Evolutionary conservation across 2,113 vertebrate species (phyloP).

Genomic region (Sapayoa aenigma): DNA sequence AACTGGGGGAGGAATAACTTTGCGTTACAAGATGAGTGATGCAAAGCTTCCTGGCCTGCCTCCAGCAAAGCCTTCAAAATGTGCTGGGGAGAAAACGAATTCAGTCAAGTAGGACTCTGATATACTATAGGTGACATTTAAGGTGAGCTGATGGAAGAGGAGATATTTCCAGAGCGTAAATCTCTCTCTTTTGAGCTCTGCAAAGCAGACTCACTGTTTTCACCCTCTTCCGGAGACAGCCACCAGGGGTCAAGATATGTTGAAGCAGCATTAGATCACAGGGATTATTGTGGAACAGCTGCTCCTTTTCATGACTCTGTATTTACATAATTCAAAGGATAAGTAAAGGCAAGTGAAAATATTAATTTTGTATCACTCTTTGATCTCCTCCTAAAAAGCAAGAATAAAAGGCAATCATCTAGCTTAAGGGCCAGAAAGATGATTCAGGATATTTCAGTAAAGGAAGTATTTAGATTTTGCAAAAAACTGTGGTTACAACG

Average conservation of each 20-base stretch:
- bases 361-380: background rate
- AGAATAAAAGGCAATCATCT: background rate
- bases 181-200: background rate
- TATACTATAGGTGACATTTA: background rate
- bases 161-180: background rate
- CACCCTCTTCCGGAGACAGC: background rate
- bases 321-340: constrained; percentile 15
- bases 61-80: background rate
- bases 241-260: background rate
- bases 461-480: background rate
- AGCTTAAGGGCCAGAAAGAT: background rate
- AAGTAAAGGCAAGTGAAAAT: background rate
- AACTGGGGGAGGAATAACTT: background rate
- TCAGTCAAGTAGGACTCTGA: background rate
- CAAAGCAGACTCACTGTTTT: background rate
- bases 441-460: background rate
- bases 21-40: background rate
- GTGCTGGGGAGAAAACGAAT: background rate
- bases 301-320: background rate
- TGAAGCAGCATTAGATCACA: constrained; percentile 17
- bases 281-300: background rate
- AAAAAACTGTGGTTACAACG: background rate
- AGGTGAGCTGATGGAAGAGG: background rate
- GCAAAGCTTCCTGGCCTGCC: background rate
- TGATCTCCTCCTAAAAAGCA: background rate